Evolutionary conservation across 2,888 invertebrate genomes (phyloP), one percentile per base, ranked within the genome.

Genomic region (Tinea semifulvella): DNA sequence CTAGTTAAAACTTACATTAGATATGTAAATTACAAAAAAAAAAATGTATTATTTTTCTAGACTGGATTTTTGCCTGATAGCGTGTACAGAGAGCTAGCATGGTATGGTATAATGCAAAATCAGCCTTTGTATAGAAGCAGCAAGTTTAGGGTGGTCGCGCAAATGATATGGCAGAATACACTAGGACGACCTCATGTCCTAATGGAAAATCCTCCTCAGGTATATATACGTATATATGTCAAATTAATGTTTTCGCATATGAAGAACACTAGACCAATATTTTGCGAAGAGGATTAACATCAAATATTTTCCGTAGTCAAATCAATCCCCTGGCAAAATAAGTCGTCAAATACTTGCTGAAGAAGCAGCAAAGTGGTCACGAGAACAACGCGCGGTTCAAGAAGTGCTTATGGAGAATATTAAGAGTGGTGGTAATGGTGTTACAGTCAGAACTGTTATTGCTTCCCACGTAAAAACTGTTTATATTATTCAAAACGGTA

Each of bases 401-500:
- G 80, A 80, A 50, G 74, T 77, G 1, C 52, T 79, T 1, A 76
- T 80, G 80, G 80, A 80, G 49, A 79, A 75, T 35, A 77, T 80
- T 3, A 79, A 76, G 52, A 77, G 64, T 45, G 80, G 80, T 1
- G 80, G 80, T 1, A 80, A 80, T 39, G 80, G 80, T 1, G 56
- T 80, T 3, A 76, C 76, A 1, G 73, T 80, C 1, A 59, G 80
- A 17, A 77, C 77, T 3, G 80, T 80, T 0, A 49, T 70, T 20
- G 65, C 68, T 16, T 54, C 58, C 0, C 51, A 47, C 1, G 62
- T 60, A 45, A 75, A 65, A 53, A 66, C 77, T 2, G 52, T 61
- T 13, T 76, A 72, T 42, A 79, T 80, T 2, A 76, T 80, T 51
- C 79, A 80, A 46, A 76, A 75, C 43, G 73, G 80, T 76, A 61